These are phyloP conservation scores for Phocides pigmalion DNA, from an alignment of 1,140 invertebrate species.

Conservation along the genomic window DNA sequence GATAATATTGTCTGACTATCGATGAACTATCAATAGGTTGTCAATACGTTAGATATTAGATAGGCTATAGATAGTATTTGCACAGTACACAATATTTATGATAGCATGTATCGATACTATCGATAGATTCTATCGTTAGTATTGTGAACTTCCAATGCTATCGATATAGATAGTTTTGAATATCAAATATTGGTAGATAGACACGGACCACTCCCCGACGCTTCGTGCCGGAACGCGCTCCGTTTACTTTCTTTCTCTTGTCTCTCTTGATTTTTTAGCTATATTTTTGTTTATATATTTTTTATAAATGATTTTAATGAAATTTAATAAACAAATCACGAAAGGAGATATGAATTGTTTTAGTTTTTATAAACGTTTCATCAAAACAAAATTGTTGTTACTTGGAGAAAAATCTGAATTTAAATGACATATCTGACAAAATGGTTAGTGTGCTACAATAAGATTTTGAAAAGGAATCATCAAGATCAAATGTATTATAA, in stretches of 20 bases:
- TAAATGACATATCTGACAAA: constrained; percentile 83
- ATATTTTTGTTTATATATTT: constrained; percentile 49
- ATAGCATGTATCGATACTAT: no score
- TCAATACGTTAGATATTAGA: no score
- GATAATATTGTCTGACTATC: no score
- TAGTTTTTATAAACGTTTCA: constrained; percentile 66
- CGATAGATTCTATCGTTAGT: no score
- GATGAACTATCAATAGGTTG: no score
- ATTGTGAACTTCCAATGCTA: no score
- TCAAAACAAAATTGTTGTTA: constrained; percentile 78
- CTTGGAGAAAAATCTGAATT: constrained; percentile 82
- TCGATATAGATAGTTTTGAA: no score
- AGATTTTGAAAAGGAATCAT: constrained; percentile 76
- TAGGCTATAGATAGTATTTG: no score
- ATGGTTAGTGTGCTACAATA: constrained; percentile 83
- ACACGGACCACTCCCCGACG: no score
- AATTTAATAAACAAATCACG: constrained; percentile 60
- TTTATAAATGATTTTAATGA: constrained; percentile 63
- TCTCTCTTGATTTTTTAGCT: constrained; percentile 48
- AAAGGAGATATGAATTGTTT: constrained; percentile 53
- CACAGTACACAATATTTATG: no score
- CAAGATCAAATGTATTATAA: constrained; percentile 82
- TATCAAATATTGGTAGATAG: constrained; percentile 3
- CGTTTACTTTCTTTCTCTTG: constrained; percentile 44
- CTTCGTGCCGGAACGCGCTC: constrained; percentile 44